These are phyloP conservation scores for Eutolmus rufibarbis DNA, from an alignment of 2,888 invertebrate species.

Conservation along the genomic window DNA sequence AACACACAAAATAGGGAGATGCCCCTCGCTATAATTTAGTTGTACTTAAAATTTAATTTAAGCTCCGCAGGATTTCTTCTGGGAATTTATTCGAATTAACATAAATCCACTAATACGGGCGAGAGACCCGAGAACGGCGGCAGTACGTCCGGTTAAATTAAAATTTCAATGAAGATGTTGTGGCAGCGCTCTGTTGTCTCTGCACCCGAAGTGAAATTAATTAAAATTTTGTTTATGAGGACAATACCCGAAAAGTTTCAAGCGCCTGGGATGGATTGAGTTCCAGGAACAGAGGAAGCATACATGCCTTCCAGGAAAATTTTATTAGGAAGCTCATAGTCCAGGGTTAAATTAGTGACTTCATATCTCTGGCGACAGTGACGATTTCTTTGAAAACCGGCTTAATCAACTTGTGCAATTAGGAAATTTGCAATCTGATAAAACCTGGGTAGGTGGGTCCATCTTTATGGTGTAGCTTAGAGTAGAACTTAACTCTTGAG, in stretches of 20 bases:
- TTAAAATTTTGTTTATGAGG: not conserved
- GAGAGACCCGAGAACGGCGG: not conserved
- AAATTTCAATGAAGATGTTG: not conserved
- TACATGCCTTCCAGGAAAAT: not conserved
- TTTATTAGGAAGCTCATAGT: not conserved
- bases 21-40: not conserved
- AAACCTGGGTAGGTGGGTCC: not conserved
- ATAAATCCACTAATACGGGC: not conserved
- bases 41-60: not conserved
- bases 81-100: not conserved
- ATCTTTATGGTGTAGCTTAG: not conserved
- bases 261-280: not conserved
- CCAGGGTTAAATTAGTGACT: not conserved
- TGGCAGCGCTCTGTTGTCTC: not conserved
- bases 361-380: not conserved
- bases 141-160: not conserved
- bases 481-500: not conserved
- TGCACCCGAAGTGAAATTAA: not conserved
- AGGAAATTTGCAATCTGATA: not conserved
- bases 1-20: not conserved
- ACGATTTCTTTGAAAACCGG: not conserved
- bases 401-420: not conserved
- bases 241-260: not conserved
- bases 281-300: not conserved
- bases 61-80: not conserved